Evolutionary conservation across 2,113 vertebrate genomes (phyloP).

Genomic region (Bostrychus sinensis): DNA sequence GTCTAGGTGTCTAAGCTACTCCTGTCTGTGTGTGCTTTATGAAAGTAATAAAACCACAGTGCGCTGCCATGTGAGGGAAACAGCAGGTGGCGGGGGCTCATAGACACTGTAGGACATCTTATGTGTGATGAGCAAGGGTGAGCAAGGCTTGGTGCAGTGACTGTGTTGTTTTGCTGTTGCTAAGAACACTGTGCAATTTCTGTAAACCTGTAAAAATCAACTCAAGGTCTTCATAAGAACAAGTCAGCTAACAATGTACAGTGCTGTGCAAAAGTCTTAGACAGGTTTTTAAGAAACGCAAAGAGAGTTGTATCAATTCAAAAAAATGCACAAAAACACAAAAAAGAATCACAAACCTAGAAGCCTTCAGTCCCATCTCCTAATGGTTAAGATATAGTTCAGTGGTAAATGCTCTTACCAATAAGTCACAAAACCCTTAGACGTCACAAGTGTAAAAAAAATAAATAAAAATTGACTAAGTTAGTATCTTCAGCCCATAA

Average conservation of each 20-base stretch:
- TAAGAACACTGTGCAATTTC: not conserved
- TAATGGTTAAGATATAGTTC: no score
- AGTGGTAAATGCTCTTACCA: no score
- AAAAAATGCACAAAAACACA: no score
- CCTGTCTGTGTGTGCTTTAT: not conserved
- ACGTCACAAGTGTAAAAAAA: no score
- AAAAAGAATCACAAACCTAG: no score
- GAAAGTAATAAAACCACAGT: not conserved
- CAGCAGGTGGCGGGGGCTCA: not conserved
- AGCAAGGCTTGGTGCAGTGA: not conserved
- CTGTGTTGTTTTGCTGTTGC: not conserved
- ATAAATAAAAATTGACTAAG: no score
- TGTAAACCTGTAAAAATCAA: not conserved
- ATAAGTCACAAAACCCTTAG: no score
- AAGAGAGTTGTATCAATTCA: no score
- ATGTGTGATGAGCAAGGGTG: conserved; percentile 3
- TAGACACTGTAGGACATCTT: not conserved
- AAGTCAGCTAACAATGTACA: not conserved
- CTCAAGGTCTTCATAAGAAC: not conserved
- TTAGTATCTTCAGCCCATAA: no score
- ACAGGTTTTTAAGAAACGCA: no score
- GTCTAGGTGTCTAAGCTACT: not conserved
- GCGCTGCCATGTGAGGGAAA: not conserved
- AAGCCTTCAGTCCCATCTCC: no score
- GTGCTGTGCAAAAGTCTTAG: no score